Evolutionary conservation across 2,113 vertebrate species (phyloP), one percentile per base, ranked within the genome.

Genomic region (Pygoscelis antarcticus): DNA sequence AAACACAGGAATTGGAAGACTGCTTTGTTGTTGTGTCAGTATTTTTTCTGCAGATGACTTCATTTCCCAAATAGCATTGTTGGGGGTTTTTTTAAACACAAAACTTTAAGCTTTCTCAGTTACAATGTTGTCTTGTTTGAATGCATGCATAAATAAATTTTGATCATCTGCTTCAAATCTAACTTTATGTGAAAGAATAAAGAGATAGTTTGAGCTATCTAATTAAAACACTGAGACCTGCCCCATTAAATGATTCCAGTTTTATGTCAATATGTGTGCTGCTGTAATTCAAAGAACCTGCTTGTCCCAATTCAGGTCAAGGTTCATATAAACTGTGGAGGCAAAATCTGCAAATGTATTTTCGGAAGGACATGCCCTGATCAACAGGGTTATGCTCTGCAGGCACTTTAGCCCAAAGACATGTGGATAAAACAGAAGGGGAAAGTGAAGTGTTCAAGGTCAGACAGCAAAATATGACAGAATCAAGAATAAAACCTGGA

Each of bases 101-200:
- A 90, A 96, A 93, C 69, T 96, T 95, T 62, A 92, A 93, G 93
- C 65, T 90, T 91, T 91, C 93, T 96, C 96, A 95, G 74, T 95
- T 97, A 78, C 64, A 95, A 71, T 66, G 51, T 71, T 78, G 68
- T 54, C 89, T 90, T 75, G 32, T 91, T 69, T 54, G 69, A 61
- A 88, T 54, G 76, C 66, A 75, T 66, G 78, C 79, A 93, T 85
- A 93, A 89, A 83, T 86, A 88, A 87, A 77, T 91, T 79, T 80
- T 52, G 75, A 85, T 96, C 60, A 86, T 95, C 93, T 96, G 52
- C 71, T 94, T 74, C 82, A 96, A 87, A 84, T 83, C 42, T 89
- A 91, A 84, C 44, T 86, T 93, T 32, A 77, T 95, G 66, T 72
- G 83, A 87, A 91, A 93, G 25, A 94, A 83, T 89, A 80, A n/a